These are phyloP conservation scores for Salpingus planirostris DNA, from an alignment of 2,888 invertebrate species.

Conservation along the genomic window DNA sequence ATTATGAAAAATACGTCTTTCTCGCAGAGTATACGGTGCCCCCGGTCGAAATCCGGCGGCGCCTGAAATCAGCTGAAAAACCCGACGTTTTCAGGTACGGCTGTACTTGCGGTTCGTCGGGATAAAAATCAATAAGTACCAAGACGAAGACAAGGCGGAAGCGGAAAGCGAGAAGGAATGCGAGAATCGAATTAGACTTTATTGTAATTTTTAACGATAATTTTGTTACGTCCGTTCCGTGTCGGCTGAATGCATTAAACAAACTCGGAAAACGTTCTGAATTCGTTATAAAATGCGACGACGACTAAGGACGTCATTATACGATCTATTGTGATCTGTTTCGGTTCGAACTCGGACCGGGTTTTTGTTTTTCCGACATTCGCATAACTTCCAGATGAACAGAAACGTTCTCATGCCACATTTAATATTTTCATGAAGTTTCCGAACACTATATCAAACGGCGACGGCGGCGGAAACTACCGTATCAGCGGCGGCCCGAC, in stretches of 20 bases:
- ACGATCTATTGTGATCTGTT: constrained; percentile 6
- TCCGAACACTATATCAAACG: constrained; percentile 19
- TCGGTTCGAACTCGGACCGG: constrained; percentile 4
- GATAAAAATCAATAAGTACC: constrained; percentile 32
- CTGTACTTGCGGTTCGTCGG: constrained; percentile 34
- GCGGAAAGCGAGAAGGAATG: constrained; percentile 30
- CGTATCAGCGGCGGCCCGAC: too few species aligned
- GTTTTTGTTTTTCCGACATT: constrained; percentile 3
- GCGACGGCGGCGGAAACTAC: too few species aligned
- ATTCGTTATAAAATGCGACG: not conserved
- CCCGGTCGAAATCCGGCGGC: constrained; percentile 16
- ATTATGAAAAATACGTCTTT: constrained; percentile 34
- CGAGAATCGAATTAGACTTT: constrained; percentile 21
- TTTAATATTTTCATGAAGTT: constrained; percentile 27
- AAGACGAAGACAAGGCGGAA: constrained; percentile 29
- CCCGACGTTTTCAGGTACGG: constrained; percentile 28
- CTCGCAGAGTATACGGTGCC: constrained; percentile 26
- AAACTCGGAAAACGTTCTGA: not conserved
- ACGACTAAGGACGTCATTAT: too few species aligned
- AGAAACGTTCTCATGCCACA: constrained; percentile 20
- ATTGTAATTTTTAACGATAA: constrained; percentile 20
- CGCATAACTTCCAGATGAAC: constrained; percentile 14
- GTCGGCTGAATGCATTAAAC: constrained; percentile 13
- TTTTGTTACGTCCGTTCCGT: constrained; percentile 14
- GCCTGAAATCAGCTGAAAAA: constrained; percentile 13